Percentiles rank a stretch among this genome's conserved stretches.
phyloP scores from a whole-genome alignment of 2,888 invertebrate genomes.

The Rosalia funebris region DNA sequence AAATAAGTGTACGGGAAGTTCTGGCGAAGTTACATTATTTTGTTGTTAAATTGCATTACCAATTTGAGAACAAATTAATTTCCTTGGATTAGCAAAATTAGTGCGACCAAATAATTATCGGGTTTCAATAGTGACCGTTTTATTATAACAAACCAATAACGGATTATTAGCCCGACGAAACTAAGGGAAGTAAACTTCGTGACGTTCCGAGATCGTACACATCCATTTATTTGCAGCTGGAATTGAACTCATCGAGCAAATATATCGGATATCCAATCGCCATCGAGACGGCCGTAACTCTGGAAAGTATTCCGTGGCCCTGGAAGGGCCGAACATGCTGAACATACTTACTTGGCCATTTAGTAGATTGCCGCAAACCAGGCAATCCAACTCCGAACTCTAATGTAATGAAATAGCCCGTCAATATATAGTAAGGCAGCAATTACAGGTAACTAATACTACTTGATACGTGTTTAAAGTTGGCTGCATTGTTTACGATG shows the following conservation, averaged over 20 bases:
- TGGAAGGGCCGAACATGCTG: constrained; percentile 24
- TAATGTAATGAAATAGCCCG: constrained; percentile 61
- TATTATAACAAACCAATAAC: not conserved
- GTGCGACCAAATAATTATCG: not conserved
- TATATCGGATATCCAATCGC: constrained; percentile 35
- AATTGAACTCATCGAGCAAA: constrained; percentile 13
- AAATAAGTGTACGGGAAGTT: too few relatives aligned
- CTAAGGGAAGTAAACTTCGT: not conserved
- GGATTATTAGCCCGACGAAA: not conserved
- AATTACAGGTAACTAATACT: constrained; percentile 64
- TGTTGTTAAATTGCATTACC: too few relatives aligned
- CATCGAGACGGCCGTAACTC: constrained; percentile 32
- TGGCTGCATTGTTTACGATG: constrained; percentile 64
- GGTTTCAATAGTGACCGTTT: not conserved
- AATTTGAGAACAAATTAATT: too few relatives aligned
- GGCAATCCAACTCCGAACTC: constrained; percentile 57
- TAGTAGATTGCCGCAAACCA: constrained; percentile 49
- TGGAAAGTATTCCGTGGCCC: constrained; percentile 34
- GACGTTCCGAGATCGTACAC: not conserved
- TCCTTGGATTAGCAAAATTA: not conserved
- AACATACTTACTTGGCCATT: constrained; percentile 43
- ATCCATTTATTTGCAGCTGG: constrained; percentile 2
- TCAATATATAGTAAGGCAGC: constrained; percentile 57
- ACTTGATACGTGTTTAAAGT: constrained; percentile 63
- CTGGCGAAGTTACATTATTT: too few relatives aligned